Percentiles rank a stretch among this genome's conserved stretches.
Conservation (phyloP, 1,140 invertebrate genomes). For the Orius insidiosus region DNA sequence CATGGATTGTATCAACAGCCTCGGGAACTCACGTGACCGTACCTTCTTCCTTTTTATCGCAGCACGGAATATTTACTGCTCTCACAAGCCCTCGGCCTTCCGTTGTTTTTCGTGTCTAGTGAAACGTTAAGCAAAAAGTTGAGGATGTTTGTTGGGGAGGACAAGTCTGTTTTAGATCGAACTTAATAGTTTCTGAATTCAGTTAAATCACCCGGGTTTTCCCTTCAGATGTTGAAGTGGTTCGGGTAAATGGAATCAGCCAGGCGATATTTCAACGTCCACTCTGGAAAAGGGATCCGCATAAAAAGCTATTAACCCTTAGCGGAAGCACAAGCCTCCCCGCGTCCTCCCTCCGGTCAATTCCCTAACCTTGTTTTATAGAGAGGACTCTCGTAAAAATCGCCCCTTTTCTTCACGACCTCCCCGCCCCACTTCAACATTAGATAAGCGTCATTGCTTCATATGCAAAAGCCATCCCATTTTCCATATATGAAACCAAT, state of each 20-base stretch:
- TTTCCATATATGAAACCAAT: neutral
- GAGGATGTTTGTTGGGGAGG: no score
- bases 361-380: constrained; percentile 8
- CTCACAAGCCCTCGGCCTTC: no score
- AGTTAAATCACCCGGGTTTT: neutral
- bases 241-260: constrained; percentile 1
- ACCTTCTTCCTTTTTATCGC: no score
- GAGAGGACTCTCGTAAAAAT: constrained; percentile 6
- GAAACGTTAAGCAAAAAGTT: no score
- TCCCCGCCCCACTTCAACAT: neutral
- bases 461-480: neutral
- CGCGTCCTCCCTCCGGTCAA: neutral
- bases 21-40: no score
- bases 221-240: neutral
- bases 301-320: constrained; percentile 10
- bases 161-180: no score
- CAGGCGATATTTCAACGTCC: constrained; percentile 2
- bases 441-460: constrained; percentile 9
- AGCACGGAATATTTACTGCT: no score
- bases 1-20: no score
- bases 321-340: neutral
- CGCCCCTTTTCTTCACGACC: neutral
- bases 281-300: neutral
- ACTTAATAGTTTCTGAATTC: no score
- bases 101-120: no score